Conservation (phyloP, 2,888 invertebrate genomes). For the Latrodectus hesperus region DNA sequence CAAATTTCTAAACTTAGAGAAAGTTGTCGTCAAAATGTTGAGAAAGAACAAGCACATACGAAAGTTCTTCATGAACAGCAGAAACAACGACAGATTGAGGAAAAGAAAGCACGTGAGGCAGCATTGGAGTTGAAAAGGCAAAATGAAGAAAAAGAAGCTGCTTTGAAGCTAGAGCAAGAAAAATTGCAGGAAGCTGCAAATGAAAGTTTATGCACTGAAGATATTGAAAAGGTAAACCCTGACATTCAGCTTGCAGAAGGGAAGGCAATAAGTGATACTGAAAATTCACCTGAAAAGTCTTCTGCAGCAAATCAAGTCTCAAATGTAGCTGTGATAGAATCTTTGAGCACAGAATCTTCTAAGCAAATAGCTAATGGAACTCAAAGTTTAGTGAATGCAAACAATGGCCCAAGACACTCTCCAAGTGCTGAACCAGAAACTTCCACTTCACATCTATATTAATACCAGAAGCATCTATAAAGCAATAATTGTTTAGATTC, state of each 20-base stretch:
- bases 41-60: conserved; percentile 60
- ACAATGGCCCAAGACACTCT: neutral
- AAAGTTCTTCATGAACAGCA: conserved; percentile 61
- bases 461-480: conserved; percentile 34
- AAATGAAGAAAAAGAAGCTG: conserved; percentile 52
- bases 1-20: conserved; percentile 56
- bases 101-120: conserved; percentile 43
- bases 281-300: neutral
- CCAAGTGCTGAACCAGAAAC: conserved; percentile 36
- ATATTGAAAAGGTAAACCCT: neutral
- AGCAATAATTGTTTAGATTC: conserved; percentile 67
- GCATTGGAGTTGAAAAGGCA: conserved; percentile 41
- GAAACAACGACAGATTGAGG: conserved; percentile 36
- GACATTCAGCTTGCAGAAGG: neutral
- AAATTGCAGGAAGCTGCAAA: conserved; percentile 1
- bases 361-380: conserved; percentile 61
- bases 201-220: neutral
- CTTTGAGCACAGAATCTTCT: conserved; percentile 48
- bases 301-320: conserved; percentile 29
- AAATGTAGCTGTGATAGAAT: conserved; percentile 56
- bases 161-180: conserved; percentile 30
- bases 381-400: conserved; percentile 18
- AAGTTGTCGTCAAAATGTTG: conserved; percentile 53
- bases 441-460: conserved; percentile 18
- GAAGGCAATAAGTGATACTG: neutral